Evolutionary conservation across 2,113 vertebrate species (phyloP).

Genomic region (Pelodiscus sinensis): DNA sequence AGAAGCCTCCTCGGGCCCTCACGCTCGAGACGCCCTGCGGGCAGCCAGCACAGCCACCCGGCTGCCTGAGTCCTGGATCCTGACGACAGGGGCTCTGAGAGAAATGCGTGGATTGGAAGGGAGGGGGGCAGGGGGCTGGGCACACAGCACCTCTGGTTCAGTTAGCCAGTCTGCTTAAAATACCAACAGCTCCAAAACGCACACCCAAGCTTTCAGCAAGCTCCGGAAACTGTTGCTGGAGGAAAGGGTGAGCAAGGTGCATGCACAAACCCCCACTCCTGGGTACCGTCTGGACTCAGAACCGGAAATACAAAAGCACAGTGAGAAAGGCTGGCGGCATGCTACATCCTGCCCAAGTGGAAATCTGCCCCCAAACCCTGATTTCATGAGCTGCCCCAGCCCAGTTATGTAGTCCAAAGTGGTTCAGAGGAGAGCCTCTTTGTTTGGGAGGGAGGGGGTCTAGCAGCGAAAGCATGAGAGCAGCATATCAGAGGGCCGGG

Average conservation of each 20-base stretch:
- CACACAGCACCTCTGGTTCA: neutral
- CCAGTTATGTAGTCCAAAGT: neutral
- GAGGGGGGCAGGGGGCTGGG: neutral
- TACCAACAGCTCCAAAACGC: neutral
- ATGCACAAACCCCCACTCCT: too few species aligned
- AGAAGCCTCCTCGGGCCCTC: neutral
- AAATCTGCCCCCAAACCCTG: neutral
- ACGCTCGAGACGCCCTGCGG: accelerated
- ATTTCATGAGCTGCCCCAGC: neutral
- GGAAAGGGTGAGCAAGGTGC: too few species aligned
- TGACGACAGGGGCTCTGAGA: neutral
- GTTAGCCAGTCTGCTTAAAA: neutral
- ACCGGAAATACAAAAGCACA: neutral
- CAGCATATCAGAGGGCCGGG: neutral
- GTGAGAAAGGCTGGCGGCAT: neutral
- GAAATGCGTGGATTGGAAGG: neutral
- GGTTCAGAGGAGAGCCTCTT: accelerated
- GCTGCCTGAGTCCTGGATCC: neutral
- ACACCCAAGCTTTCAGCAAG: neutral
- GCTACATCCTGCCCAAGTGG: neutral
- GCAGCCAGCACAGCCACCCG: neutral
- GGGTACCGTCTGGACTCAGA: neutral
- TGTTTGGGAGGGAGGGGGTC: neutral
- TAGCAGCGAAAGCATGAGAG: neutral
- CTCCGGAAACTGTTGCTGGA: neutral